phyloP scores from a whole-genome alignment of 2,888 invertebrate species.

The Lasioglossum vierecki region DNA sequence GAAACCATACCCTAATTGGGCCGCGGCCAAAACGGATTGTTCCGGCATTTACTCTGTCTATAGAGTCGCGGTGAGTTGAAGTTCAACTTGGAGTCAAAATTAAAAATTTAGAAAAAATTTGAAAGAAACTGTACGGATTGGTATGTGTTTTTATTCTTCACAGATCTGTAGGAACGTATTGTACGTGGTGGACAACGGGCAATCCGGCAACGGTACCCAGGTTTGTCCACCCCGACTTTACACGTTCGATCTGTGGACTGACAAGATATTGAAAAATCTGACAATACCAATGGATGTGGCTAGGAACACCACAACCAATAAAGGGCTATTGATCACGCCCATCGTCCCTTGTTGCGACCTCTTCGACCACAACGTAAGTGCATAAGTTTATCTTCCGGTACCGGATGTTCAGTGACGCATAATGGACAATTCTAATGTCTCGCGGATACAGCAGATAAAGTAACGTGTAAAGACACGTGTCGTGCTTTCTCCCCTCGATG shows the following conservation, averaged over 20 bases:
- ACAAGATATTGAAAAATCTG: constrained; percentile 74
- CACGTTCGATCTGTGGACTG: constrained; percentile 88
- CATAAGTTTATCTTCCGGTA: not conserved
- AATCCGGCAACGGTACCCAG: constrained; percentile 84
- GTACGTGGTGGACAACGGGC: constrained; percentile 90
- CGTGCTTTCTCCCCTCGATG: no score
- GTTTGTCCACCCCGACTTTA: constrained; percentile 90
- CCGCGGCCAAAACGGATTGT: constrained; percentile 87
- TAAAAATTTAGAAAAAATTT: not conserved
- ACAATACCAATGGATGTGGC: constrained; percentile 65
- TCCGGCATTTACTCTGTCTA: constrained; percentile 90
- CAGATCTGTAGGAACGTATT: constrained; percentile 89
- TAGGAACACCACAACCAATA: constrained; percentile 40
- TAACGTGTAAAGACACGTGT: no score
- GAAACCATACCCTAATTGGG: constrained; percentile 87
- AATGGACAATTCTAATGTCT: no score
- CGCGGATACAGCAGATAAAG: no score
- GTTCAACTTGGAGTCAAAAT: constrained; percentile 77
- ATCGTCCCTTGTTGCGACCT: constrained; percentile 52
- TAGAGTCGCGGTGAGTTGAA: constrained; percentile 88
- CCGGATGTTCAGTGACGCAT: not conserved
- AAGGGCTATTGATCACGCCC: constrained; percentile 73
- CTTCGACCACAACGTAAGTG: not conserved
- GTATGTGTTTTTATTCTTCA: constrained; percentile 52
- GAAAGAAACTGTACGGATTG: not conserved